phyloP scores from a whole-genome alignment of 2,113 vertebrate genomes.

The Scomber colias region DNA sequence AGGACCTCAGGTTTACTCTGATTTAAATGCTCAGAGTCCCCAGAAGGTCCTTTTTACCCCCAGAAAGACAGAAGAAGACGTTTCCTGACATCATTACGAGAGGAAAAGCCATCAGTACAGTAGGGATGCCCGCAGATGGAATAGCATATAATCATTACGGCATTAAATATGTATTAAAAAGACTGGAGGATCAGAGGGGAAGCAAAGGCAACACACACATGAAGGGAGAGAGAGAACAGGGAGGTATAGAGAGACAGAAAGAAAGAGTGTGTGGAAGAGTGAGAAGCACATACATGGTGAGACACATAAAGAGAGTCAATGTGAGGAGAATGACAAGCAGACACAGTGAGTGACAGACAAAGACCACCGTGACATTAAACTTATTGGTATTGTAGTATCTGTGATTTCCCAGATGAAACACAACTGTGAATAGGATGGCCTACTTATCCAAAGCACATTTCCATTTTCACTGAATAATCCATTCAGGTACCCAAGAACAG shows the following conservation, averaged over 20 bases:
- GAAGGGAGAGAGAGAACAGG: conserved; percentile 20
- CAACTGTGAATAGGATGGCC: conserved; percentile 52
- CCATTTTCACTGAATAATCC: conserved; percentile 60
- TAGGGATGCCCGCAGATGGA: conserved; percentile 70
- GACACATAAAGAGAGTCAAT: conserved; percentile 11
- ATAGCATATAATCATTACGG: conserved; percentile 77
- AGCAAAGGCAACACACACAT: conserved; percentile 46
- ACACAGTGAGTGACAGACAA: conserved; percentile 25
- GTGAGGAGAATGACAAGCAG: conserved; percentile 31
- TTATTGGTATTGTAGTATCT: conserved; percentile 54
- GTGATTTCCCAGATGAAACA: conserved; percentile 70
- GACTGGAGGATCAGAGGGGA: conserved; percentile 76
- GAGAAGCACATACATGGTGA: conserved; percentile 9
- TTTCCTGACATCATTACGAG: conserved; percentile 78
- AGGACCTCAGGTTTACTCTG: conserved; percentile 21
- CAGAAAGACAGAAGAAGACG: conserved; percentile 55
- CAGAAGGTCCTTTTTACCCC: conserved; percentile 39
- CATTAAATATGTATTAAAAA: conserved; percentile 85
- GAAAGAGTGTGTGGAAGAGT: conserved; percentile 30
- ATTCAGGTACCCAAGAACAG: conserved; percentile 37
- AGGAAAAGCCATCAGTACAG: conserved; percentile 64
- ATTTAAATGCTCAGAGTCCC: conserved; percentile 51
- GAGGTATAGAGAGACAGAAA: conserved; percentile 4
- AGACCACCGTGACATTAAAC: conserved; percentile 43
- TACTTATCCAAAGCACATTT: conserved; percentile 64